Conservation (phyloP, 2,113 vertebrate species). For the Ophthalmolycus amberensis region DNA sequence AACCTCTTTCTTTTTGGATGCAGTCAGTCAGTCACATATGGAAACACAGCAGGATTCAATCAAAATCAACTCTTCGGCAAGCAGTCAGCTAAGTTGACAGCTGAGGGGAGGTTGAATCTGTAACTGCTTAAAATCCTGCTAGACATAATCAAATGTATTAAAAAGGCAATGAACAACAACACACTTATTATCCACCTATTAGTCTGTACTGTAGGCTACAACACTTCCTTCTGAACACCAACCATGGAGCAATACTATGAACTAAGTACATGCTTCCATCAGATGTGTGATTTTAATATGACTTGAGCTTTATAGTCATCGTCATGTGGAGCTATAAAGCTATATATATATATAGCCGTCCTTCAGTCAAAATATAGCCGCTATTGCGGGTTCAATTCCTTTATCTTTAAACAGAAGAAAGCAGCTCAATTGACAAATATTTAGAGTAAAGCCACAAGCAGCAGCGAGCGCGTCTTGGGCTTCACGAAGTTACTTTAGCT, state of each 20-base stretch:
- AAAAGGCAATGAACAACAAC: neutral
- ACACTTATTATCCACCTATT: neutral
- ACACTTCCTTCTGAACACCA: neutral
- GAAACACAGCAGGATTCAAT: conserved; percentile 3
- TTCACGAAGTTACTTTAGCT: too few species aligned
- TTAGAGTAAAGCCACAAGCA: too few species aligned
- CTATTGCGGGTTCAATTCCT: neutral
- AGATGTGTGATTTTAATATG: too few species aligned
- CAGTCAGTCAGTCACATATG: conserved; percentile 8
- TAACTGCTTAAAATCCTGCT: neutral
- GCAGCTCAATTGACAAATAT: too few species aligned
- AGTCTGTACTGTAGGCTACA: neutral
- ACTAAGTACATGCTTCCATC: too few species aligned
- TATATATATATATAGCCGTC: neutral
- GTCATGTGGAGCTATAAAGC: conserved; percentile 10
- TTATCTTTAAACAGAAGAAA: neutral
- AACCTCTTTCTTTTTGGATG: conserved; percentile 2
- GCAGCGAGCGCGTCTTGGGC: neutral
- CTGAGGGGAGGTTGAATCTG: neutral
- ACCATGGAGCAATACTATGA: too few species aligned
- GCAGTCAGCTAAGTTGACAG: neutral
- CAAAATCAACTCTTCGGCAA: neutral
- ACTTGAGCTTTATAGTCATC: conserved; percentile 15
- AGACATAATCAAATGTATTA: neutral
- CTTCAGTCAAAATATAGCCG: too few species aligned